Percentiles rank a stretch among this genome's conserved stretches.
Conservation (phyloP, 2,797 vertebrate species). For the Sparidentex hasta region DNA sequence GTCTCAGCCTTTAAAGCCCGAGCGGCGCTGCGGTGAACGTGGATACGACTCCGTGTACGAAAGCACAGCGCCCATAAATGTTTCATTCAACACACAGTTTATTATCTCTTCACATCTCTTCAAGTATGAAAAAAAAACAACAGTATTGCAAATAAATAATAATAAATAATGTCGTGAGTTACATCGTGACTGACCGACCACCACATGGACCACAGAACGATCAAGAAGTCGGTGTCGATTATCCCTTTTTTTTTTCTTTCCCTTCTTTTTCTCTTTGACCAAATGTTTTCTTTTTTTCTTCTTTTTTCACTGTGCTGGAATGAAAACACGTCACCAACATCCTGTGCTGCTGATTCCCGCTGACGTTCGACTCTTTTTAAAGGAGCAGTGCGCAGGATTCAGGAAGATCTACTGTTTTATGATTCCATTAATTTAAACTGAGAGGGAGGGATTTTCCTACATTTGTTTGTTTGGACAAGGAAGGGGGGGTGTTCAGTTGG, state of each 20-base stretch:
- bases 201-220: conserved; percentile 28
- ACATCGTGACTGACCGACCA: conserved; percentile 46
- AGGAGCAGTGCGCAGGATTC: not conserved
- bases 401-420: no score
- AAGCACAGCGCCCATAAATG: not conserved
- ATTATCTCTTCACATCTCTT: conserved; percentile 67
- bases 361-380: conserved; percentile 24
- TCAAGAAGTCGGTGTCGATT: conserved; percentile 23
- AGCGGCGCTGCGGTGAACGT: not conserved
- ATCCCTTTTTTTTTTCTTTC: not conserved
- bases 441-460: no score
- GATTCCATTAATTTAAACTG: no score
- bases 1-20: conserved; percentile 15
- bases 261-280: conserved; percentile 7
- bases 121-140: conserved; percentile 79
- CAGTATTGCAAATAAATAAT: conserved; percentile 78
- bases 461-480: no score
- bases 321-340: conserved; percentile 18
- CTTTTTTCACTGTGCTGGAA: conserved; percentile 31
- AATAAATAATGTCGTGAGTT: conserved; percentile 71
- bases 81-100: conserved; percentile 69
- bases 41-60: not conserved
- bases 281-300: not conserved
- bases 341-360: conserved; percentile 13
- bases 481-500: no score